Base-by-base conservation (phyloP, 2,888 invertebrate species). In the Crematogaster levior region DNA sequence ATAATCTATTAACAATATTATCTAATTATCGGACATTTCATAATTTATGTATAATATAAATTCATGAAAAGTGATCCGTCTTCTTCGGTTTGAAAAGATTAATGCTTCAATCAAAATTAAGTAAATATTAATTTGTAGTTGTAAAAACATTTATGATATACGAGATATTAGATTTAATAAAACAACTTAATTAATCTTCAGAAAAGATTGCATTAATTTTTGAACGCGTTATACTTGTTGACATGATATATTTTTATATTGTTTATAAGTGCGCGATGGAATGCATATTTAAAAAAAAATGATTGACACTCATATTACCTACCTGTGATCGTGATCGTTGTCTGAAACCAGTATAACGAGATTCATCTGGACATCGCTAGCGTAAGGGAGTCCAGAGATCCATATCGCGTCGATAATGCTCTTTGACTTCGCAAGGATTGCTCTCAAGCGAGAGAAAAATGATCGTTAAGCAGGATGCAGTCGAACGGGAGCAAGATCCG, bases 361-460 rank as follows among this genome's bases (percentile, higher is more conserved):
- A 73, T 37, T 60, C n/a, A 63, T 27, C 37, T 15, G 74, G 27
- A 75, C 51, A 18, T 63, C 21, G 4, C 51, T 21, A 75, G 37
- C 48, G n/a, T 12, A 72, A 73, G 43, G 7, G 7, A 75, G 37
- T 51, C 5, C 27, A 21, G 30, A 58, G 72, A 73, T 58, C 24
- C n/a, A 27, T 63, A 75, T 75, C 37, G 27, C 27, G 27, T 51
- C 37, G 74, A 75, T 75, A 51, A 63, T 51, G 27, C 63, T 37
- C 60, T 60, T 74, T 12, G 48, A 75, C 63, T 75, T 60, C 2
- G 34, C 63, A 24, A n/a, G 48, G 63, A 51, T 37, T 40, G 24
- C 27, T 65, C 5, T 37, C 48, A 24, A 65, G 21, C 27, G 37
- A 75, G 63, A 63, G 48, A 51, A 74, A 75, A 75, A 40, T 74